These are phyloP conservation scores for Triplophysa tibetana DNA, from an alignment of 2,113 vertebrate species.

Conservation along the genomic window DNA sequence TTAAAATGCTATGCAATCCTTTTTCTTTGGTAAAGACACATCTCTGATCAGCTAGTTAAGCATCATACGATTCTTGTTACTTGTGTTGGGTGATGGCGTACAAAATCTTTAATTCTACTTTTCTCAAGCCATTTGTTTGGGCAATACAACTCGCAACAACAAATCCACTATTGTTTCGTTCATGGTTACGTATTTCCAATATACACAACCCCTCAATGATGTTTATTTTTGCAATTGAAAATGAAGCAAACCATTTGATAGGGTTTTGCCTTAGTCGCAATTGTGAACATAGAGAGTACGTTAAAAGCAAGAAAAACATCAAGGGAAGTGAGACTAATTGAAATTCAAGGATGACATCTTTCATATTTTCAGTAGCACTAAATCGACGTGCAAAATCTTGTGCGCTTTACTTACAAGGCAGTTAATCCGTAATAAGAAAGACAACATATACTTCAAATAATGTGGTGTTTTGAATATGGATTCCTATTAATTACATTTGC, in stretches of 20 bases:
- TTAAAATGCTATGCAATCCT: background rate
- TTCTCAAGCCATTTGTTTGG: background rate
- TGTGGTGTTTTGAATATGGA: background rate
- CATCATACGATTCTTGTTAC: background rate
- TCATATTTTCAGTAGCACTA: slow-evolving; percentile 19
- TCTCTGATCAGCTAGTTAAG: background rate
- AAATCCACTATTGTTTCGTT: slow-evolving; percentile 11
- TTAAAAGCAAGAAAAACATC: slow-evolving; percentile 23
- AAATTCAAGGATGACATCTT: slow-evolving; percentile 24
- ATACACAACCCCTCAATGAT: background rate
- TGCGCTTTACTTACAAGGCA: background rate
- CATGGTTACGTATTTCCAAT: background rate
- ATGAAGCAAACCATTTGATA: slow-evolving; percentile 8
- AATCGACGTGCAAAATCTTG: background rate
- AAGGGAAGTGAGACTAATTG: slow-evolving; percentile 28
- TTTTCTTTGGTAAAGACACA: background rate
- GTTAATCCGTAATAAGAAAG: background rate
- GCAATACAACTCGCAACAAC: background rate
- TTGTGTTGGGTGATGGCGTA: background rate
- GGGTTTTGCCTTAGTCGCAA: slow-evolving; percentile 15
- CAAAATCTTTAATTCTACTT: background rate
- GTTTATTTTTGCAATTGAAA: slow-evolving; percentile 26
- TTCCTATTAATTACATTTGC: too few species aligned
- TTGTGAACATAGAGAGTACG: slow-evolving; percentile 19
- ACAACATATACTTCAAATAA: background rate